Evolutionary conservation across 2,888 invertebrate genomes (phyloP), one percentile per base, ranked within the genome.

Genomic region (Nebria salina): DNA sequence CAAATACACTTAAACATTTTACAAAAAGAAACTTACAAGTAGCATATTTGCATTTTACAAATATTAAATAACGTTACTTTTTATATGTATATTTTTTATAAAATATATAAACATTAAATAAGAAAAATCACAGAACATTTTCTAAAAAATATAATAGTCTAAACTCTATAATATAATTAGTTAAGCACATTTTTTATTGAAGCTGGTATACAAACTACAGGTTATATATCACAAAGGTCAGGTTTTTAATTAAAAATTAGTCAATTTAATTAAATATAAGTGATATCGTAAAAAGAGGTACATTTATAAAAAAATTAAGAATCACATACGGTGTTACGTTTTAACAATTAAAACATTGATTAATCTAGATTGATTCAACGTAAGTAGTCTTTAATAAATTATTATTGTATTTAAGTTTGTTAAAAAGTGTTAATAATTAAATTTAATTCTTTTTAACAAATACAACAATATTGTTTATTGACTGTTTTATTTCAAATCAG

Each of bases 101-200:
- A 34, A 34, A 34, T 34, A 34, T 34, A 5, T 34, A 34, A 34
- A 34, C 34, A 34, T 34, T 54, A 7, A 54, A 54, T 26, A 68
- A 13, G 11, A 34, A 42, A 41, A 65, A 76, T 76, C 76, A 76
- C 76, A 76, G 76, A 76, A 76, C 43, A 76, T 76, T 76, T 76
- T 76, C 42, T 15, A 66, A 73, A 65, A 41, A 20, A 11, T 54
- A 13, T 54, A 54, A 54, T 54, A 54, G 34, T 34, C 34, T 34
- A 34, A 34, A 54, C 8, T 54, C 54, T 54, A 54, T 34, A 34
- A 34, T 34, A 34, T 34, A 54, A 54, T 3, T 54, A 11, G 54
- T 54, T 54, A 54, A 54, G 54, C 54, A 54, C 54, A 54, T 54
- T 54, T 8, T 43, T 11, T 54, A 11, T 8, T 11, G 13, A 72